Conservation (phyloP, 2,113 vertebrate species). For the Scomber scombrus region DNA sequence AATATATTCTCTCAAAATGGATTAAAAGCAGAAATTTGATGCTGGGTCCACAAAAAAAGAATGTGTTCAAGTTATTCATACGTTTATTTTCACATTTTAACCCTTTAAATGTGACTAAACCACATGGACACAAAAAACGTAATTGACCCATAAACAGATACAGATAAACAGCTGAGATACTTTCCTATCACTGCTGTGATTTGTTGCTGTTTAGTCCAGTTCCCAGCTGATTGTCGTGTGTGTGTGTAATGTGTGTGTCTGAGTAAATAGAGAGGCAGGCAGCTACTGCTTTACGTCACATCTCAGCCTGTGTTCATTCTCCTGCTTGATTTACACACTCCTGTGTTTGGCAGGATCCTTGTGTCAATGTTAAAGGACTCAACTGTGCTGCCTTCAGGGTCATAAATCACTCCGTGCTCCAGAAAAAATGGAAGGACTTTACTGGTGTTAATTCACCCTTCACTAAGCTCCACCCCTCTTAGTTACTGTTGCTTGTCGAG, state of each 20-base stretch:
- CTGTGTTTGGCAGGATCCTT: slow-evolving; percentile 43
- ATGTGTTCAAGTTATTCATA: too few relatives aligned
- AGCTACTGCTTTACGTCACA: slow-evolving; percentile 49
- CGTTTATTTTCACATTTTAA: too few relatives aligned
- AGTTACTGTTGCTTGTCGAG: neutral
- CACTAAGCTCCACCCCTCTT: slow-evolving; percentile 10
- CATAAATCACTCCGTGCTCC: slow-evolving; percentile 40
- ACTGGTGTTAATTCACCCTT: slow-evolving; percentile 15
- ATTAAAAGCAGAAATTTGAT: too few relatives aligned
- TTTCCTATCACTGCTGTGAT: slow-evolving; percentile 12
- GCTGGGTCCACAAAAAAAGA: too few relatives aligned
- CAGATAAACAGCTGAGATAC: neutral
- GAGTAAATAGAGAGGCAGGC: slow-evolving; percentile 50
- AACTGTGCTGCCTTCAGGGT: slow-evolving; percentile 48
- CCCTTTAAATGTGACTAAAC: neutral
- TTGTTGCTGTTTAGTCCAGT: slow-evolving; percentile 4
- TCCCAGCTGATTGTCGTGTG: slow-evolving; percentile 31
- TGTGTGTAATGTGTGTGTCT: slow-evolving; percentile 17
- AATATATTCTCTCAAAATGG: too few relatives aligned
- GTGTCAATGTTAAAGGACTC: slow-evolving; percentile 58
- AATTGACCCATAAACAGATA: neutral
- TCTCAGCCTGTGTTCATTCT: slow-evolving; percentile 58
- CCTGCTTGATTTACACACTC: slow-evolving; percentile 77
- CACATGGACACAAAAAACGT: neutral
- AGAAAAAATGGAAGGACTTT: slow-evolving; percentile 30